Base-by-base conservation (phyloP, 2,888 invertebrate genomes). In the Clivina fossor region DNA sequence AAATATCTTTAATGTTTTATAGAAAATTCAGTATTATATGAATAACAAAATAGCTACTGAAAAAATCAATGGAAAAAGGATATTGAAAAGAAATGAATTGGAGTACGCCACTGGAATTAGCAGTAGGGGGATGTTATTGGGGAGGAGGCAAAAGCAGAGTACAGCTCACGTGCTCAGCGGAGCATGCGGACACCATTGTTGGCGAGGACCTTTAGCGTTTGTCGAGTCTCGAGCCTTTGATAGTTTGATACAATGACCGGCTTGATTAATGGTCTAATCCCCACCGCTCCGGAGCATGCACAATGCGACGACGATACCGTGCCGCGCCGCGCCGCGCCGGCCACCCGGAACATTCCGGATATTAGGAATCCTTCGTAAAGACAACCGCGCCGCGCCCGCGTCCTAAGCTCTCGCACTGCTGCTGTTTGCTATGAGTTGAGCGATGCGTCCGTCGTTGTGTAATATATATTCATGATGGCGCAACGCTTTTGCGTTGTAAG, bases 181-280 rank as follows among this genome's bases (percentile, higher is more conserved):
- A 70, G 70, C 70, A 71, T 66, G 66, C 69, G 66, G 69, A 19
- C 11, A 67, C 70, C 66, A 71, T 71, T 73, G 73, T 73, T 72
- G 72, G 71, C n/a, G n/a, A 72, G 71, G 69, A 71, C 73, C 71
- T 72, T 70, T 71, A 30, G 32, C 40, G 8, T 22, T 20, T 38
- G 19, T 38, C 72, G 69, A 71, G 41, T 22, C 72, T 15, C 32
- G 32, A 43, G 48, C 40, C 71, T 74, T 74, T 74, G 74, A 74
- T 75, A 75, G 74, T 74, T 58, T 74, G 75, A 75, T 75, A 75
- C 75, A 75, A 75, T 75, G 75, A 75, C 74, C 74, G 69, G 67
- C 61, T 73, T 74, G 75, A 75, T 75, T 73, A 75, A 75, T 75
- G 74, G 71, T 67, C 70, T 74, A 73, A 75, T 74, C 74, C 73